A percentile compares a stretch with the other conserved stretches of the same genome.
Conservation (phyloP, 1,140 invertebrate species). For the Drosophila mayri region DNA sequence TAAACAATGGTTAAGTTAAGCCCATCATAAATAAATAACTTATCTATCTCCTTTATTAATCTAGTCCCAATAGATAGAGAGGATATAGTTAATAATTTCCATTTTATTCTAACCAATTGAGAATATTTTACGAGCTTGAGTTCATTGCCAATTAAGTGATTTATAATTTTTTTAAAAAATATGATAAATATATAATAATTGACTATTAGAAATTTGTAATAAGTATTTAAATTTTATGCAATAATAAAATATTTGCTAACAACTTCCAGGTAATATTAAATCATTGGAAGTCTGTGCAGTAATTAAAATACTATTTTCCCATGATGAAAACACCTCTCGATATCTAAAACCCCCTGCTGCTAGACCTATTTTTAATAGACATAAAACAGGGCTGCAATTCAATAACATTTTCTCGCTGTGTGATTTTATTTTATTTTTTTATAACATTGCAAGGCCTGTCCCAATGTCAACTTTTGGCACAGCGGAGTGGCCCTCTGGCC, state of each 20-base stretch:
- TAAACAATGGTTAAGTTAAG: background rate
- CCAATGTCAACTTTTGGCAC: slow-evolving; percentile 61
- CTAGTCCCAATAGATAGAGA: background rate
- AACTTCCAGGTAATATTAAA: background rate
- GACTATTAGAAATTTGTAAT: too few relatives aligned
- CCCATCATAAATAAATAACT: background rate
- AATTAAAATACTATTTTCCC: slow-evolving; percentile 4
- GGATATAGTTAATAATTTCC: too few relatives aligned
- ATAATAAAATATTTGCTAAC: background rate
- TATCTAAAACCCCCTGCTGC: background rate
- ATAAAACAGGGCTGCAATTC: background rate
- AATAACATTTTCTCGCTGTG: slow-evolving; percentile 5
- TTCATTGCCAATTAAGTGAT: background rate
- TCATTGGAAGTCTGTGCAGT: background rate
- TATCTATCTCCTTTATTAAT: background rate
- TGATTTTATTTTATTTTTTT: slow-evolving; percentile 1
- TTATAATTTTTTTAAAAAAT: background rate
- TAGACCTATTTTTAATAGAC: slow-evolving; percentile 27
- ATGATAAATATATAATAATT: background rate
- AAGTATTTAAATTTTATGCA: background rate
- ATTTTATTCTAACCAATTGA: background rate
- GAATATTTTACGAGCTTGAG: background rate
- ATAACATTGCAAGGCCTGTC: slow-evolving; percentile 7
- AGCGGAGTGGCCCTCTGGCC: slow-evolving; percentile 55
- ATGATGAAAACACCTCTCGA: background rate